Base-by-base conservation (phyloP, 2,113 vertebrate genomes). In the Felis catus region DNA sequence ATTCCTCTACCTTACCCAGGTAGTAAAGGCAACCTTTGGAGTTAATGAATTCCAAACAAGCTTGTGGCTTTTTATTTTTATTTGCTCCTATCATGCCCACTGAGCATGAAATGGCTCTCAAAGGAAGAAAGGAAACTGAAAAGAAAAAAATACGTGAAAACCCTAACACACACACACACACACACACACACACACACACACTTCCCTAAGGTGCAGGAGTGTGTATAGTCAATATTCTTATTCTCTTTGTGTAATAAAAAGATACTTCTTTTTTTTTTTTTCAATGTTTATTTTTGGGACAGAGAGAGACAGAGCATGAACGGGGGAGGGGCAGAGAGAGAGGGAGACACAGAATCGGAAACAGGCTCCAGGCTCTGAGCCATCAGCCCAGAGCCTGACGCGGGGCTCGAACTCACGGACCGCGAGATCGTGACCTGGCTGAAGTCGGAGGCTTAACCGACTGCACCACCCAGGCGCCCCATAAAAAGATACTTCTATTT, bases 51-150 rank as follows among this genome's bases (percentile, higher is more conserved):
- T 41, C 80, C 74, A 70, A 63, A n/a, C 68, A 74, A 87, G 51
- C 41, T 78, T 78, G 89, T 14, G 7, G 51, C 19, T 33, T 82
- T 68, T 41, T 61, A 76, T 51, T 94, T 87, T 80, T 4, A 1
- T 93, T 93, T 95, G 41, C 7, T 96, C 80, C 81, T 21, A 0
- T 6, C 61, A 3, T 33, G 58, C 31, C 93, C 23, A 0, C 4
- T 95, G 58, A 98, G 58, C 76, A 81, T 68, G 45, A 95, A 97
- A 97, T 89, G 3, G 45, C 10, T 86, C 66, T 88, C 85, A 91
- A 89, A 68, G 70, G 87, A 87, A 94, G 48, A 66, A 86, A 51
- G 27, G 89, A 96, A 95, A 98, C 65, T 2, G 3, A 76, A 95
- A 84, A 96, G 12, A 58, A 15, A 39, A 53, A 94, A 53, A 48